Percentiles rank a stretch among this genome's conserved stretches.
Conservation (phyloP, 2,888 invertebrate species). For the Strigamia crassipes region DNA sequence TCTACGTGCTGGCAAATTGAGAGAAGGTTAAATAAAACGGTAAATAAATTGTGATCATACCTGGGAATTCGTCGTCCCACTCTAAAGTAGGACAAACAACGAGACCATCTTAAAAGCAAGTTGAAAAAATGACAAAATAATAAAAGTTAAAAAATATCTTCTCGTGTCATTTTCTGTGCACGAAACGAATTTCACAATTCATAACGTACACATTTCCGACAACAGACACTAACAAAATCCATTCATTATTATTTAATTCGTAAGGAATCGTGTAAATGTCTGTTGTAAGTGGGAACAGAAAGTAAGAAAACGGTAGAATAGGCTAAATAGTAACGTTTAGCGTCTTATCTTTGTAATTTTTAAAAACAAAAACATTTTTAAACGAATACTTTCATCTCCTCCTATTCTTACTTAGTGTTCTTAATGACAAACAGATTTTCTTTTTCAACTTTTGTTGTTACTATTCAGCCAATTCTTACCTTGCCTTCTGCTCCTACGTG, state of each 20-base stretch:
- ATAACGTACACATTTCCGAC: neutral
- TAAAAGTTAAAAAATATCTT: neutral
- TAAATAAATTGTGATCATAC: constrained; percentile 68
- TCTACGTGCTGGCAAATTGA: neutral
- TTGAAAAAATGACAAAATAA: constrained; percentile 48
- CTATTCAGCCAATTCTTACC: neutral
- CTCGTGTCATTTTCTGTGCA: neutral
- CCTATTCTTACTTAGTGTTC: neutral
- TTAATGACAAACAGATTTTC: neutral
- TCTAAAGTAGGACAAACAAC: constrained; percentile 99
- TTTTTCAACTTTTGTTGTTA: neutral
- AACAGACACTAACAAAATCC: neutral
- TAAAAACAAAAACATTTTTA: no score
- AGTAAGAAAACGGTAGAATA: neutral
- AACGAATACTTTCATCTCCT: no score
- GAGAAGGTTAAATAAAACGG: constrained; percentile 1
- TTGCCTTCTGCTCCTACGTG: neutral
- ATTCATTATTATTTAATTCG: neutral
- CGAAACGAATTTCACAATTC: neutral
- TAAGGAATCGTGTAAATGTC: neutral
- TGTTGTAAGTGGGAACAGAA: neutral
- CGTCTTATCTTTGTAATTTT: neutral
- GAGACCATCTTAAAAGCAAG: constrained; percentile 78
- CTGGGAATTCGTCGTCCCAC: constrained; percentile 99
- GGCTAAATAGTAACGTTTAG: neutral